These are phyloP conservation scores for Patella pellucida DNA, from an alignment of 2,888 invertebrate species.

Conservation along the genomic window DNA sequence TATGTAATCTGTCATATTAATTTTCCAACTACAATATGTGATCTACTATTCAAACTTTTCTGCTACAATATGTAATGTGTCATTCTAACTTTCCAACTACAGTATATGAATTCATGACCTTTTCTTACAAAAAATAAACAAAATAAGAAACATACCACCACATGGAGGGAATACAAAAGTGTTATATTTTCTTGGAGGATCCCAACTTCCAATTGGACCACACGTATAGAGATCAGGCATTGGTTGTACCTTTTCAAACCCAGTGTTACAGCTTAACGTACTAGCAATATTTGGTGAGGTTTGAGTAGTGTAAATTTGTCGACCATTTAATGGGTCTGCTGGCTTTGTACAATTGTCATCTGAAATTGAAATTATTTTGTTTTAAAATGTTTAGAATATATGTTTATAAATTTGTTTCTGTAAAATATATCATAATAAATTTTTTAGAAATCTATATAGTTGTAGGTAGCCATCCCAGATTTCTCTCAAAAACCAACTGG, in stretches of 20 bases:
- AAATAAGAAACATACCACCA: conserved; percentile 46
- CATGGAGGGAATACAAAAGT: conserved; percentile 50
- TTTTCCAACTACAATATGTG: too few species aligned
- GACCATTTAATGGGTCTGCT: conserved; percentile 40
- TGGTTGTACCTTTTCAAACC: conserved; percentile 66
- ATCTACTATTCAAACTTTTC: too few species aligned
- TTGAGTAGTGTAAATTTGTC: conserved; percentile 24
- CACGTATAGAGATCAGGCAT: conserved; percentile 97
- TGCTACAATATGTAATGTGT: too few species aligned
- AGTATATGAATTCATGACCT: not conserved
- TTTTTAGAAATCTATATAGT: too few species aligned
- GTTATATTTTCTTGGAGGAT: conserved; percentile 38
- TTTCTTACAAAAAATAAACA: not conserved
- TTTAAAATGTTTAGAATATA: too few species aligned
- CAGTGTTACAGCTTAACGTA: conserved; percentile 33
- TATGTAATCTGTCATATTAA: too few species aligned
- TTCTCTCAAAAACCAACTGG: too few species aligned
- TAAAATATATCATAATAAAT: too few species aligned
- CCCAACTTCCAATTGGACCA: conserved; percentile 97
- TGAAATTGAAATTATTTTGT: conserved; percentile 2
- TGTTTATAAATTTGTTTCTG: too few species aligned
- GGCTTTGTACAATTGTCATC: conserved; percentile 33
- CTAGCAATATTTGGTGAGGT: conserved; percentile 31
- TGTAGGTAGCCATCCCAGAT: too few species aligned
- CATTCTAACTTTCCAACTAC: too few species aligned